Evolutionary conservation across 2,113 vertebrate species (phyloP), one percentile per base, ranked within the genome.

Genomic region (Oxyruncus cristatus): DNA sequence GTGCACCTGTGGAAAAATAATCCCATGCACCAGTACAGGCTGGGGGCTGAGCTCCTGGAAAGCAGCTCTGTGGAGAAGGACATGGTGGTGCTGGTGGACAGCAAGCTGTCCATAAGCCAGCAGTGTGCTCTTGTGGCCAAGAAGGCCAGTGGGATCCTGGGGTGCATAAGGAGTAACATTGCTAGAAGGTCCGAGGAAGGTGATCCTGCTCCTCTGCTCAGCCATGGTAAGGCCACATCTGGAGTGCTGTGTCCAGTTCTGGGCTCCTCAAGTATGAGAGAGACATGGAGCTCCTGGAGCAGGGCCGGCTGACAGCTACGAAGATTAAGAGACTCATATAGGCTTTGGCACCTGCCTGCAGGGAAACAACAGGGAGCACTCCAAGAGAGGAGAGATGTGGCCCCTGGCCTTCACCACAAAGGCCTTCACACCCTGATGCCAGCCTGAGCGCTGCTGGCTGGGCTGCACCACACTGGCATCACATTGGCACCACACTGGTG

Each of bases 391-490:
- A 67, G 47, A 18, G 39, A 62, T 0, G 3, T 44, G 28, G 41
- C 12, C 32, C 41, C 3, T 1, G 1, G n/a, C 8, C 27, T 65
- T 65, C 56, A 52, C 68, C 30, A 28, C 44, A 46, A 63, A 75
- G 21, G 21, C 41, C 35, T 55, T 77, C 53, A 44, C 1, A 1
- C 21, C 28, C 26, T 0, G 1, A 9, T 44, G 47, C 28, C 52
- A 39, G 27, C 16, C 27, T 42, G 19, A 32, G 14, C 1, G 1
- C 35, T 3, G 1, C 21, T 2, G 0, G 49, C 15, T 5, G 4
- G 65, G 30, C n/a, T 66, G 15, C 14, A 37, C n/a, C 15, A 24
- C 23, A 26, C 14, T 37, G 58, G n/a, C 58, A 83, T 21, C 1
- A 0, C 37, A 70, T 9, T 0, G n/a, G 22, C 58, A 59, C 13